phyloP scores from a whole-genome alignment of 2,113 vertebrate species.

The Boleophthalmus pectinirostris region DNA sequence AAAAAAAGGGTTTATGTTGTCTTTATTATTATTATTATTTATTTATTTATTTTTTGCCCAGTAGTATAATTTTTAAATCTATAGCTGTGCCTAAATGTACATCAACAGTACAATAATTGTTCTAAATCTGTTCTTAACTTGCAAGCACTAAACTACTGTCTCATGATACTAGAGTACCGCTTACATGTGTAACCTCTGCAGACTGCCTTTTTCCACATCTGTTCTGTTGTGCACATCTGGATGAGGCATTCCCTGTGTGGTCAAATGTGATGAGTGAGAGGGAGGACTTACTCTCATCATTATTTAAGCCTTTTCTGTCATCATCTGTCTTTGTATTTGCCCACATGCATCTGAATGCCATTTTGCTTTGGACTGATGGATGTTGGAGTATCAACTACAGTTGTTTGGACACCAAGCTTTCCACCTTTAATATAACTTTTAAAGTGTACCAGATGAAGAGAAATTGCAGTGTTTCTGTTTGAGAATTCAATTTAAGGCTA shows the following conservation, averaged over 20 bases:
- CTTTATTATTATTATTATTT: too few relatives aligned
- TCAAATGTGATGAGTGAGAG: slow-evolving; percentile 24
- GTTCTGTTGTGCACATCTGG: slow-evolving; percentile 66
- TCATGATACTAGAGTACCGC: slow-evolving; percentile 11
- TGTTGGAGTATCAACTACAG: neutral
- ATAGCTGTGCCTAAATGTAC: neutral
- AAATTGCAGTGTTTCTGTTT: neutral
- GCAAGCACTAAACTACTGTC: neutral
- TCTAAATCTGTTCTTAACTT: too few relatives aligned
- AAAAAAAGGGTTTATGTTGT: too few relatives aligned
- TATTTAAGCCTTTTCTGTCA: slow-evolving; percentile 43
- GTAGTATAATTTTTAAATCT: neutral
- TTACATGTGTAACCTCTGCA: slow-evolving; percentile 11
- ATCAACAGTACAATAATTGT: too few relatives aligned
- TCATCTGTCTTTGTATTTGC: slow-evolving; percentile 17
- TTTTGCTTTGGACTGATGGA: slow-evolving; percentile 1
- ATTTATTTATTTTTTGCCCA: neutral
- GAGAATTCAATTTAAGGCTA: neutral
- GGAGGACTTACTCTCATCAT: slow-evolving; percentile 36
- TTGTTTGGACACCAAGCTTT: neutral
- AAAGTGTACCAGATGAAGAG: neutral
- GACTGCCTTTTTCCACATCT: slow-evolving; percentile 50
- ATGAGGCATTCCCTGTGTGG: slow-evolving; percentile 29
- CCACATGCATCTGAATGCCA: slow-evolving; percentile 16
- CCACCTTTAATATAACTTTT: neutral